These are phyloP conservation scores for Orchestes rusci DNA, from an alignment of 2,888 invertebrate species.

Conservation along the genomic window DNA sequence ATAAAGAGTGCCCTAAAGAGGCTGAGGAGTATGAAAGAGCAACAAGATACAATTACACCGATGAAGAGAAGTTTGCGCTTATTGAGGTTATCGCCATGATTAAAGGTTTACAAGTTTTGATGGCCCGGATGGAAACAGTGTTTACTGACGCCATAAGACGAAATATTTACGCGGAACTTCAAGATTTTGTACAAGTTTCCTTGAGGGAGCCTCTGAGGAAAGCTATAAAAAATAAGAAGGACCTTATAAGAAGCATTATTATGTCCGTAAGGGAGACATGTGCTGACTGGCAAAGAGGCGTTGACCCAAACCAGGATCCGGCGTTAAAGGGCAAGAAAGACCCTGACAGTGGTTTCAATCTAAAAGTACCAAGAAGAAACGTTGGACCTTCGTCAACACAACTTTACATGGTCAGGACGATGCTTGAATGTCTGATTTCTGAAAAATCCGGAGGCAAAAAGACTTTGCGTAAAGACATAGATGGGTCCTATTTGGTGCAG, in stretches of 20 bases:
- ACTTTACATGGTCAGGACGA: conserved; percentile 98
- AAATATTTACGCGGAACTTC: conserved; percentile 92
- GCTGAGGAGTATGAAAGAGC: conserved; percentile 96
- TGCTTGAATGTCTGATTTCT: conserved; percentile 94
- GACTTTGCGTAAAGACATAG: conserved; percentile 92
- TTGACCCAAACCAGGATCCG: conserved; percentile 87
- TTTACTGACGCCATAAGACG: conserved; percentile 83
- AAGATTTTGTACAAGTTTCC: conserved; percentile 89
- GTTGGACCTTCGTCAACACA: conserved; percentile 91
- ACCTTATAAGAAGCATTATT: conserved; percentile 88
- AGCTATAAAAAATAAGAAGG: conserved; percentile 96
- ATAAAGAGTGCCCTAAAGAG: conserved; percentile 88
- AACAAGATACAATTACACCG: conserved; percentile 86
- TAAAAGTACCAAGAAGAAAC: conserved; percentile 86
- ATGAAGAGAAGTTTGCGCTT: conserved; percentile 94
- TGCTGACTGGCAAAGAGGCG: conserved; percentile 91
- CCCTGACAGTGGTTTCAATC: conserved; percentile 82
- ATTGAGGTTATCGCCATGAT: conserved; percentile 99
- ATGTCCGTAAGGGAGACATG: conserved; percentile 96
- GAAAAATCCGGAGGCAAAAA: conserved; percentile 96
- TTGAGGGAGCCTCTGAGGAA: conserved; percentile 90
- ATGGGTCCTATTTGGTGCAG: conserved; percentile 83
- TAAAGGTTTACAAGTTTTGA: conserved; percentile 92
- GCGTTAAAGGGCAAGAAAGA: conserved; percentile 91
- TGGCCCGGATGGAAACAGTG: conserved; percentile 97